Percentiles rank a stretch among this genome's conserved stretches.
Conservation (phyloP, 1,140 invertebrate genomes). For the Camponotus vicinus region DNA sequence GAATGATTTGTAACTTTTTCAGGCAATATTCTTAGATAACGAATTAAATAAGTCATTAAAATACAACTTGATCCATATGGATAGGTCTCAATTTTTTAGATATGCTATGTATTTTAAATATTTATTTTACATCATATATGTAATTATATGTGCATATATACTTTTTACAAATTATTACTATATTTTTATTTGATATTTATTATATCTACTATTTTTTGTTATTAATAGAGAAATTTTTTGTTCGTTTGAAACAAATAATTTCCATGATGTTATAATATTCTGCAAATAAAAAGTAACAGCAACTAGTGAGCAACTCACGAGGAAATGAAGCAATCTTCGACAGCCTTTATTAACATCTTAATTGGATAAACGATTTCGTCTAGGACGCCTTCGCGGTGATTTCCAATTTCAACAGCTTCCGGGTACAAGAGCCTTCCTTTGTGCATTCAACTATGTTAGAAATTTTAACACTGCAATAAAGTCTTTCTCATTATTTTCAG, state of each 20-base stretch:
- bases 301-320: neutral
- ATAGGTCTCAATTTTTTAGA: too few species aligned
- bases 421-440: neutral
- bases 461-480: neutral
- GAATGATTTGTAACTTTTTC: constrained; percentile 13
- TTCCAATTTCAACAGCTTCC: constrained; percentile 56
- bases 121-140: too few species aligned
- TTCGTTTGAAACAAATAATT: neutral
- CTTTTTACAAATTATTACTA: neutral
- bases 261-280: neutral
- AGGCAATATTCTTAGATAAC: neutral
- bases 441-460: neutral
- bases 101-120: too few species aligned
- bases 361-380: constrained; percentile 61
- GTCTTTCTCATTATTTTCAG: neutral
- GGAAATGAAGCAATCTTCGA: constrained; percentile 30
- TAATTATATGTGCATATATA: neutral
- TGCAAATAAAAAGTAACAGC: neutral
- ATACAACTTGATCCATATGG: neutral
- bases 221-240: neutral
- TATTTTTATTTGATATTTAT: neutral
- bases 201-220: neutral
- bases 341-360: constrained; percentile 61
- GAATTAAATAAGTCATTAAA: neutral
- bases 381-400: constrained; percentile 67